Percentiles rank a stretch among this genome's conserved stretches.
Evolutionary conservation across 2,888 invertebrate genomes (phyloP).

Genomic region (Brachyopa scutellaris): DNA sequence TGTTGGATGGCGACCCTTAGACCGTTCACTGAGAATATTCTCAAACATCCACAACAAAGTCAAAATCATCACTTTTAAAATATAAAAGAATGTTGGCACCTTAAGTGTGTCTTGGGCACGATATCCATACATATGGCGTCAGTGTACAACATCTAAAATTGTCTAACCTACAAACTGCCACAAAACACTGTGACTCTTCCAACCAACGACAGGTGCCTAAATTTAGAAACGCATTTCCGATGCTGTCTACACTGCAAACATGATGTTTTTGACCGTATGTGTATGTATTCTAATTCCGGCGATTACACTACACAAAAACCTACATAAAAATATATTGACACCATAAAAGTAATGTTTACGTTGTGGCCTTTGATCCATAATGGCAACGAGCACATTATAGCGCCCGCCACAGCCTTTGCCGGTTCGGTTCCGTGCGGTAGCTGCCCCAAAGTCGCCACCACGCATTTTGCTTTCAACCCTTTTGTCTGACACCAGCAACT

Average conservation of each 20-base stretch:
- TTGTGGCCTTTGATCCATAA: slow-evolving; percentile 70
- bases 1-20: too few relatives aligned
- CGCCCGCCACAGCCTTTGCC: slow-evolving; percentile 38
- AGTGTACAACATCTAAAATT: too few relatives aligned
- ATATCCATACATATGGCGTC: too few relatives aligned
- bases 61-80: too few relatives aligned
- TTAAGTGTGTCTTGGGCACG: too few relatives aligned
- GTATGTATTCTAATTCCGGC: slow-evolving; percentile 48
- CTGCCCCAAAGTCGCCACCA: neutral
- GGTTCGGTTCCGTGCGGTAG: slow-evolving; percentile 5
- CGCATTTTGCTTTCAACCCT: neutral
- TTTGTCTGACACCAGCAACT: slow-evolving; percentile 1
- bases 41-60: too few relatives aligned
- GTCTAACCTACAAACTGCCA: neutral
- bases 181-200: neutral
- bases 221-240: slow-evolving; percentile 53
- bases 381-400: slow-evolving; percentile 57
- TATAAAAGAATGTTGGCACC: too few relatives aligned
- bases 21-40: too few relatives aligned
- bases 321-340: slow-evolving; percentile 69
- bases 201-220: slow-evolving; percentile 49
- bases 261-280: slow-evolving; percentile 30
- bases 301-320: slow-evolving; percentile 52
- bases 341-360: slow-evolving; percentile 68
- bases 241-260: slow-evolving; percentile 44